A percentile compares a stretch with the other conserved stretches of the same genome.
phyloP scores from a whole-genome alignment of 1,140 invertebrate species.

The Drosophila eugracilis region DNA sequence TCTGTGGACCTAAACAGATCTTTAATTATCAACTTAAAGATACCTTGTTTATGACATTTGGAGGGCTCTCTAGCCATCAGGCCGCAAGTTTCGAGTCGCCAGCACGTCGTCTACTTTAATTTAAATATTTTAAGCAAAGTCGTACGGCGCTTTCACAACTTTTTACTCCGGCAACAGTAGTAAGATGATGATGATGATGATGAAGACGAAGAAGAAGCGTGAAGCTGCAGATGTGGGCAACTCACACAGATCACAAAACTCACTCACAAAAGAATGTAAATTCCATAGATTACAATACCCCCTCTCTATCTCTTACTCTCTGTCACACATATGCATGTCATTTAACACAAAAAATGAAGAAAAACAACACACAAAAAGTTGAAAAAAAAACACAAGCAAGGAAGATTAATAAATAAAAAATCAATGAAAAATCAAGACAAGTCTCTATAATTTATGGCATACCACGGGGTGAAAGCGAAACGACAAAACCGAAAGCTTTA shows the following conservation, averaged over 20 bases:
- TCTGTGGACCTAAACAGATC: constrained; percentile 67
- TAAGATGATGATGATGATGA: constrained; percentile 23
- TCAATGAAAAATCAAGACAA: constrained; percentile 76
- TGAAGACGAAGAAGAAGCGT: constrained; percentile 56
- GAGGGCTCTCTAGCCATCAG: constrained; percentile 46
- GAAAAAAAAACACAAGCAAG: constrained; percentile 60
- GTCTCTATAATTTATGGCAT: constrained; percentile 58
- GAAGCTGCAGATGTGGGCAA: constrained; percentile 74
- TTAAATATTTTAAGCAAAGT: constrained; percentile 77
- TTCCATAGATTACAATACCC: constrained; percentile 62
- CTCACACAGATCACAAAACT: constrained; percentile 53
- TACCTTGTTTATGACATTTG: constrained; percentile 65
- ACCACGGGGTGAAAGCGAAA: constrained; percentile 69
- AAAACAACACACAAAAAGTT: constrained; percentile 70
- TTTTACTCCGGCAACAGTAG: constrained; percentile 42
- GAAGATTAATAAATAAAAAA: constrained; percentile 83
- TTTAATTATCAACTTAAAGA: constrained; percentile 74
- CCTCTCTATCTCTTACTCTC: no score
- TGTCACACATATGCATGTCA: constrained; percentile 84
- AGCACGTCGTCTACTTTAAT: constrained; percentile 70
- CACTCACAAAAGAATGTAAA: constrained; percentile 78
- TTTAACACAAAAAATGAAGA: constrained; percentile 76
- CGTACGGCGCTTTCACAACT: constrained; percentile 73
- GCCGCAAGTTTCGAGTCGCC: constrained; percentile 59
- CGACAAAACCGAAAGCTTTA: constrained; percentile 49